phyloP scores from a whole-genome alignment of 2,888 invertebrate genomes.

The Cheilosia pagana region DNA sequence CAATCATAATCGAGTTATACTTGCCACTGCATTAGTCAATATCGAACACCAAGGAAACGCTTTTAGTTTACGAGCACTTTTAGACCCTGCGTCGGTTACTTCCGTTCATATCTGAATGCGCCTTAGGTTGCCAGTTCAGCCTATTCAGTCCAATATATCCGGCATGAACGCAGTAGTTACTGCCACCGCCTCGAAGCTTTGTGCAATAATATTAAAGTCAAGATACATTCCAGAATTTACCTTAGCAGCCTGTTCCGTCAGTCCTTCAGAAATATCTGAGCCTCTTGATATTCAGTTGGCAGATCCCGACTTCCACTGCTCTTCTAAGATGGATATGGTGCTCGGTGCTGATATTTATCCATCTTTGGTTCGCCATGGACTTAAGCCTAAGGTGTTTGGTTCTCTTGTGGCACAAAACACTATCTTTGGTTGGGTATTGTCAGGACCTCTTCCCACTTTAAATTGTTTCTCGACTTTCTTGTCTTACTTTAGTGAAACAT shows the following conservation, averaged over 20 bases:
- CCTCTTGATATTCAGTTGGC: background rate
- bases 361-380: background rate
- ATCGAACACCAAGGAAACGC: background rate
- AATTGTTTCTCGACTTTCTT: background rate
- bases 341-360: conserved; percentile 17
- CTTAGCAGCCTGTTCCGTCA: background rate
- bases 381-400: background rate
- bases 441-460: background rate
- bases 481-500: background rate
- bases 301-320: background rate
- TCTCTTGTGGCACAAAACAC: conserved; percentile 15
- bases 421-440: conserved; percentile 17
- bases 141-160: too few relatives aligned
- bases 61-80: background rate
- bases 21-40: background rate
- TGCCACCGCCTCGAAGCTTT: background rate
- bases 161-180: background rate
- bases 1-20: background rate
- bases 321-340: conserved; percentile 1
- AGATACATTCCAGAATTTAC: background rate
- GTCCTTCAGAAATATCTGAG: background rate
- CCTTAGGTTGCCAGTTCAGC: background rate
- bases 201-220: background rate
- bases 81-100: background rate
- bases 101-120: background rate